Evolutionary conservation across 1,140 invertebrate genomes (phyloP), one percentile per base, ranked within the genome.

Genomic region (Aphelinus atriplicis): DNA sequence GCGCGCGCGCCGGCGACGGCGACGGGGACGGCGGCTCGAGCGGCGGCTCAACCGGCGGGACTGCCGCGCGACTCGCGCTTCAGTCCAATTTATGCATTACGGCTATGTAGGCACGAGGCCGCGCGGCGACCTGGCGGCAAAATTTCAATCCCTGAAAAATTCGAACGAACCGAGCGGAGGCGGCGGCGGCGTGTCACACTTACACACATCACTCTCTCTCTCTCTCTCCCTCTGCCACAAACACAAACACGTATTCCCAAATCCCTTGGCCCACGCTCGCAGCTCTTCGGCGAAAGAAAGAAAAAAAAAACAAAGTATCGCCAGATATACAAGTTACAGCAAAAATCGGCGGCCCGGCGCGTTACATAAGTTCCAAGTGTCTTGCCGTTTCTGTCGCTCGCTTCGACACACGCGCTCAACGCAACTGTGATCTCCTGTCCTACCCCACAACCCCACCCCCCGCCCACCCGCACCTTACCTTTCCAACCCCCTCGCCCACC

Each of bases 1-100:
- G n/a, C n/a, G n/a, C n/a, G n/a, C n/a, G 60, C 42, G 7, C 7
- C 3, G 60, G 43, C 43, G 2, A 43, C 4, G 9, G 60, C 9
- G 60, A 10, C 45, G 10, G 10, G 45, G 55, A 56, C 67, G 62
- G 46, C 10, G 3, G 9, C 62, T 46, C 46, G 9, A 10, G 7
- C 3, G 62, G 62, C 9, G 45, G 45, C 62, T 48, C 47, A 7
- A 2, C 46, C 87, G 87, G 80, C 86, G 85, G 82, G 62, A 7
- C 45, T 58, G 45, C 47, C 26, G 83, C 84, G 85, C 81, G 47
- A 76, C 82, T 85, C 83, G 81, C 85, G 85, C 82, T 26, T 26
- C 86, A 88, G 87, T 88, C 86, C 86, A 88, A 88, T 88, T 88
- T 88, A 88, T 88, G 87, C 87, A 87, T 88, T 85, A 88, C 86